Conservation (phyloP, 1,140 invertebrate genomes). For the Lanistes nyassanus region DNA sequence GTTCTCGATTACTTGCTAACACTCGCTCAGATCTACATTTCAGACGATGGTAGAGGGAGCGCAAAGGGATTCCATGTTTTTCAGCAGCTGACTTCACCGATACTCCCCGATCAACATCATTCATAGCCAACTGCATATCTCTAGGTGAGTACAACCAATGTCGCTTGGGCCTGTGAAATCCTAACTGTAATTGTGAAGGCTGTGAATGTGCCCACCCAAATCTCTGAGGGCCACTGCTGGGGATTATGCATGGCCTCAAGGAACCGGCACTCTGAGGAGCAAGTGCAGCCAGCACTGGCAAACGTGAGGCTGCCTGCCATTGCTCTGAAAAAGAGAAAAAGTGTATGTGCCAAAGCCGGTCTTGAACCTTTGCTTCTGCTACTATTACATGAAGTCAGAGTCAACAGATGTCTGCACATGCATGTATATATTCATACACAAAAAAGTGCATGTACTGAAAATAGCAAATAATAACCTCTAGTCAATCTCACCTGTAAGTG, state of each 20-base stretch:
- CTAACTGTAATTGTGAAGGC: background rate
- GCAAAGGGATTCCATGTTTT: conserved; percentile 12
- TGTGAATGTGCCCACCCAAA: no score
- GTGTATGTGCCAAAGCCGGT: background rate
- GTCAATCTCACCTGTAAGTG: no score
- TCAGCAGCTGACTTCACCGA: conserved; percentile 8
- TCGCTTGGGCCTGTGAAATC: background rate
- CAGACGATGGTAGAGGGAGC: conserved; percentile 17
- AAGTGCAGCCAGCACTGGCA: background rate
- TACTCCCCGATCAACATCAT: conserved; percentile 12
- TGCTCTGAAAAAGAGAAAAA: conserved; percentile 1
- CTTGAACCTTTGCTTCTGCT: no score
- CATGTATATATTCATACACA: no score
- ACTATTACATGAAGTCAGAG: no score
- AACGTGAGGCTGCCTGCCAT: background rate
- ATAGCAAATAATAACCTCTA: no score
- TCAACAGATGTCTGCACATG: no score
- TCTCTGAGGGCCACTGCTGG: no score
- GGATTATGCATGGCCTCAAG: no score
- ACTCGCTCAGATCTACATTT: background rate
- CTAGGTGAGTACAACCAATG: conserved; percentile 6
- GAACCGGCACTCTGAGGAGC: no score
- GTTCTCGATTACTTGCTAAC: no score
- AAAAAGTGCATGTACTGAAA: no score
- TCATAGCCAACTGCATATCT: conserved; percentile 8